Evolutionary conservation across 2,888 invertebrate genomes (phyloP).

Genomic region (Lepeophtheirus nordmannii): DNA sequence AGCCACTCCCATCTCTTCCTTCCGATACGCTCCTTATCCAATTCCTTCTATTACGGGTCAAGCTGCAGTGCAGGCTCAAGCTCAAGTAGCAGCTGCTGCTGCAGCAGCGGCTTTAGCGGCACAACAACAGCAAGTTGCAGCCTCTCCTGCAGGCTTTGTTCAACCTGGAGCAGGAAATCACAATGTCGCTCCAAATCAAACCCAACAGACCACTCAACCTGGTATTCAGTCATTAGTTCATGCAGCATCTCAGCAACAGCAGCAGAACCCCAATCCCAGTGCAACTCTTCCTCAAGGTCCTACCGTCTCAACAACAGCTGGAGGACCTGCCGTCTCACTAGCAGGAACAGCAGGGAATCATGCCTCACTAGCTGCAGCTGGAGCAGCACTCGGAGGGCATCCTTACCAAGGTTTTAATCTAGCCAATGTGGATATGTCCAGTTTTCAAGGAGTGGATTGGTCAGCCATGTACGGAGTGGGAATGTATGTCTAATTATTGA

Average conservation of each 20-base stretch:
- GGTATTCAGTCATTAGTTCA: slow-evolving; percentile 19
- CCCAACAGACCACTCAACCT: background rate
- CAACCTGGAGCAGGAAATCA: background rate
- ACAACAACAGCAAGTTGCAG: slow-evolving; percentile 1
- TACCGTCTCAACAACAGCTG: slow-evolving; percentile 13
- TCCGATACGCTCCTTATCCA: slow-evolving; percentile 49
- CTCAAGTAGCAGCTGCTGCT: slow-evolving; percentile 37
- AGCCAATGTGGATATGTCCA: slow-evolving; percentile 77
- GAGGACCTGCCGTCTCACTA: slow-evolving; percentile 11
- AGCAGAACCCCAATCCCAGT: slow-evolving; percentile 21
- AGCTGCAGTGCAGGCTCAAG: slow-evolving; percentile 11
- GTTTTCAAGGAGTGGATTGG: slow-evolving; percentile 82
- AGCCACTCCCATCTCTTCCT: slow-evolving; percentile 36
- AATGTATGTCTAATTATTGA: slow-evolving; percentile 56
- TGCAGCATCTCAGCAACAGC: slow-evolving; percentile 18
- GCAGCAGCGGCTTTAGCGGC: slow-evolving; percentile 46
- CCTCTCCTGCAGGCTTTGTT: background rate
- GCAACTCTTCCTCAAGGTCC: slow-evolving; percentile 6
- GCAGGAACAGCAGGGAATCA: background rate
- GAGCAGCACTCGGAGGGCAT: slow-evolving; percentile 21
- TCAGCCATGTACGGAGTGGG: slow-evolving; percentile 79
- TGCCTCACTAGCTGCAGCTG: slow-evolving; percentile 17
- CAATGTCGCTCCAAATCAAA: background rate
- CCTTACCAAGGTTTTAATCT: slow-evolving; percentile 53
- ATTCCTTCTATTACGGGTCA: slow-evolving; percentile 35